Evolutionary conservation across 2,113 vertebrate species (phyloP).

Genomic region (Gorsachius goisagi): DNA sequence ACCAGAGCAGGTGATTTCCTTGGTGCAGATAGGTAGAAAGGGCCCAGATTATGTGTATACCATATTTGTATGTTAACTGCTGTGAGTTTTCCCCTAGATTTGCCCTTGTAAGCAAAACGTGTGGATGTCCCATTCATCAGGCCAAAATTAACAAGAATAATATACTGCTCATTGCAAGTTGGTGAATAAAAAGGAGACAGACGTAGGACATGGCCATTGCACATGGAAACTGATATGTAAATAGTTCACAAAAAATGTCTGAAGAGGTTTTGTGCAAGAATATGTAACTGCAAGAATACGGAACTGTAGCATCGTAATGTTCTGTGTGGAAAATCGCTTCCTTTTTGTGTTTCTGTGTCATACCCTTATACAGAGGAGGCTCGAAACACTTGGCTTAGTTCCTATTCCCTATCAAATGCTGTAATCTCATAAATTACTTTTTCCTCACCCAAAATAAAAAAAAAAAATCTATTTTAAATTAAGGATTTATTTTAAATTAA

Average conservation of each 20-base stretch:
- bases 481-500: background rate
- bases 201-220: background rate
- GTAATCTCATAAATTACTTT: background rate
- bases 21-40: background rate
- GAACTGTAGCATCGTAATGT: background rate
- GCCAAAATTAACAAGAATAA: background rate
- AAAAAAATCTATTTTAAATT: background rate
- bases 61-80: background rate
- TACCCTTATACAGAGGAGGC: background rate
- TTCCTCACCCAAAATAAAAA: background rate
- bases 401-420: background rate
- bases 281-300: background rate
- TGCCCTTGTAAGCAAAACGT: background rate
- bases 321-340: background rate
- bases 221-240: background rate
- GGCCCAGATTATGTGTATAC: background rate
- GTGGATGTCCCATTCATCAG: background rate
- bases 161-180: background rate
- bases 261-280: background rate
- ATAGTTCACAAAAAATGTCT: background rate
- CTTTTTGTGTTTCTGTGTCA: background rate
- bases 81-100: background rate
- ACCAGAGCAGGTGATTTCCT: background rate
- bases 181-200: background rate
- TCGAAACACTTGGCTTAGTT: background rate